Base-by-base conservation (phyloP, 2,888 invertebrate species). In the Marronus borbonicus region DNA sequence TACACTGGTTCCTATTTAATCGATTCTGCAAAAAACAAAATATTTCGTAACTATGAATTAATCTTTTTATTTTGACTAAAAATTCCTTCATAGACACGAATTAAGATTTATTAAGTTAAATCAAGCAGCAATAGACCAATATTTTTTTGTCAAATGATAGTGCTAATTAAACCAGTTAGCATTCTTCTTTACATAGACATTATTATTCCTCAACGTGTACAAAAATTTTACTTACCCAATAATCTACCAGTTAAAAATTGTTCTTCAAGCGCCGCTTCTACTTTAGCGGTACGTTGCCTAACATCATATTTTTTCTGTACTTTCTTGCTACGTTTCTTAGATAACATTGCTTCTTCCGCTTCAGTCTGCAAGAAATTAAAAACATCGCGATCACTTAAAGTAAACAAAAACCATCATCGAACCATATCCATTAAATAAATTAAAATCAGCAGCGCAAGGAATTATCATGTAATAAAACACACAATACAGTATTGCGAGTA, bases 241-340 rank as follows among this genome's bases (percentile, higher is more conserved):
- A 99, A 92, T 89, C 98, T 94, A 85, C 98, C 98, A 86, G 98
- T 96, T 85, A 95, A 93, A 92, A 99, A 99, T 89, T 99, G 98
- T 89, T 99, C 99, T 89, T 98, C 97, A 80, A 99, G 89, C 70
- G 94, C 94, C 81, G 93, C 93, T 87, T 99, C 99, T 81, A 99
- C 98, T 90, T 98, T 98, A 79, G 97, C 96, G 76, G 93, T 92
- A 89, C 97, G 96, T 89, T 98, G 98, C 83, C 99, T 94, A 75
- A 94, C 92, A 88, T 96, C 93, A 89, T 98, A 98, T 90, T 98
- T 99, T 90, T 96, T 95, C 84, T 93, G 95, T 1, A 95, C 93
- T 89, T 97, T 98, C 89, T 97, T 97, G 85, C 97, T 97, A 82
- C 97, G 93, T 89, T 97, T 97, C 90, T 98, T 98, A 90, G 96